Conservation (phyloP, 2,113 vertebrate genomes). For the Anarhynchus alexandrinus region DNA sequence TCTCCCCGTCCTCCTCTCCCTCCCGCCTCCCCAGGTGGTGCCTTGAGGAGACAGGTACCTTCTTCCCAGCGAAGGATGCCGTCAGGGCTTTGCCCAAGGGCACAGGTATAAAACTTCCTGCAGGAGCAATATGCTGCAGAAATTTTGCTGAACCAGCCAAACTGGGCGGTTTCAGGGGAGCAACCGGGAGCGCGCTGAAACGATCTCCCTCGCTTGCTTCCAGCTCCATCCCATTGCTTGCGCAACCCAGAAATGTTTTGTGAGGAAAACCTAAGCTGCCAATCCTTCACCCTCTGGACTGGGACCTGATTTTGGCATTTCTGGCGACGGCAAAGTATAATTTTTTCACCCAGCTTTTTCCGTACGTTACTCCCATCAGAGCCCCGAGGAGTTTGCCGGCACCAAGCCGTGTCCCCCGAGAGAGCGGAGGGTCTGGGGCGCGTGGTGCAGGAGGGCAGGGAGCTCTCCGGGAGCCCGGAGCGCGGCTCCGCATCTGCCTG, state of each 20-base stretch:
- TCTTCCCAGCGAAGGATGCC: not conserved
- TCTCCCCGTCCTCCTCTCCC: not conserved
- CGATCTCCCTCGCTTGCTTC: not conserved
- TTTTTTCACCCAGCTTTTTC: not conserved
- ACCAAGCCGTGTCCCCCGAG: accelerated
- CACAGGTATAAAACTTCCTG: constrained; percentile 10
- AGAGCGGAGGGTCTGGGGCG: accelerated
- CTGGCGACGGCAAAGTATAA: not conserved
- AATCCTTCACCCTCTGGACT: not conserved
- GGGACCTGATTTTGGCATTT: not conserved
- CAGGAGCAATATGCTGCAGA: not conserved
- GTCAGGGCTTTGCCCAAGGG: constrained; percentile 28
- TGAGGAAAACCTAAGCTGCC: not conserved
- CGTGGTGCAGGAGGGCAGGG: not conserved
- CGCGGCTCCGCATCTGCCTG: not conserved
- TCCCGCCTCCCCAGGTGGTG: not conserved
- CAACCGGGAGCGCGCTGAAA: not conserved
- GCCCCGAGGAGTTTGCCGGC: not conserved
- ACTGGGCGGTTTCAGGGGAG: not conserved
- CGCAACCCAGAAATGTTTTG: not conserved
- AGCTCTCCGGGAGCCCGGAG: not conserved
- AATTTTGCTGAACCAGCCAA: not conserved
- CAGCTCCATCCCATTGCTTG: not conserved
- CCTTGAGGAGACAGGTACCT: not conserved
- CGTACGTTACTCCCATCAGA: not conserved